phyloP scores from a whole-genome alignment of 2,888 invertebrate genomes.

The Hyles lineata region DNA sequence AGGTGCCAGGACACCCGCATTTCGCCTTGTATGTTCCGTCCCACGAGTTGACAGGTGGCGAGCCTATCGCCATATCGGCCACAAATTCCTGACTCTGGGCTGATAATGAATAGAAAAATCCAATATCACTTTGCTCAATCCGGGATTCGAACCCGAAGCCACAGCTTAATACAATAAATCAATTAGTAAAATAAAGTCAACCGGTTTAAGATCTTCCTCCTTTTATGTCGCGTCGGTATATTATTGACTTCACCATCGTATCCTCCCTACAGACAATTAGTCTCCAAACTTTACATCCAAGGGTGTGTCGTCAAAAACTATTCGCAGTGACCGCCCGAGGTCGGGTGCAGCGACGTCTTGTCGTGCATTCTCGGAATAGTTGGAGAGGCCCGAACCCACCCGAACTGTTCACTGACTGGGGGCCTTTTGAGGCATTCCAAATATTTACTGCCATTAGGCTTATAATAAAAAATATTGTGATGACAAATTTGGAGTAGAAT shows the following conservation, averaged over 20 bases:
- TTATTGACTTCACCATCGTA: background rate
- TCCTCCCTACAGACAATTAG: background rate
- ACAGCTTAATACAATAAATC: too few species aligned
- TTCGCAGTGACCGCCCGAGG: background rate
- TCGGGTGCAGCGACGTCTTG: conserved; percentile 10
- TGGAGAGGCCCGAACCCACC: background rate
- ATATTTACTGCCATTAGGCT: background rate
- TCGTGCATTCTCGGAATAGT: conserved; percentile 23
- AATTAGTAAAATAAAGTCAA: too few species aligned
- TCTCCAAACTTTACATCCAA: background rate
- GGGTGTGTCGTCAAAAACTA: conserved; percentile 11
- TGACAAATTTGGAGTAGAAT: background rate
- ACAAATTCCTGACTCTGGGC: too few species aligned
- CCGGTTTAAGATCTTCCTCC: too few species aligned
- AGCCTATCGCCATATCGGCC: too few species aligned
- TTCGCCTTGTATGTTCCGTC: too few species aligned
- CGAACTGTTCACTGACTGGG: background rate
- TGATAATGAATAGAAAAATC: too few species aligned
- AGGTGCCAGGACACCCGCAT: too few species aligned
- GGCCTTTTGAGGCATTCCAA: conserved; percentile 1
- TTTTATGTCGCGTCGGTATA: too few species aligned
- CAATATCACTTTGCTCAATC: too few species aligned
- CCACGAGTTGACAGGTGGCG: too few species aligned
- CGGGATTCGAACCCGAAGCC: too few species aligned
- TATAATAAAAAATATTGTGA: background rate